Evolutionary conservation across 1,140 invertebrate species (phyloP), one percentile per base, ranked within the genome.

Genomic region (Drosophila murphyi): DNA sequence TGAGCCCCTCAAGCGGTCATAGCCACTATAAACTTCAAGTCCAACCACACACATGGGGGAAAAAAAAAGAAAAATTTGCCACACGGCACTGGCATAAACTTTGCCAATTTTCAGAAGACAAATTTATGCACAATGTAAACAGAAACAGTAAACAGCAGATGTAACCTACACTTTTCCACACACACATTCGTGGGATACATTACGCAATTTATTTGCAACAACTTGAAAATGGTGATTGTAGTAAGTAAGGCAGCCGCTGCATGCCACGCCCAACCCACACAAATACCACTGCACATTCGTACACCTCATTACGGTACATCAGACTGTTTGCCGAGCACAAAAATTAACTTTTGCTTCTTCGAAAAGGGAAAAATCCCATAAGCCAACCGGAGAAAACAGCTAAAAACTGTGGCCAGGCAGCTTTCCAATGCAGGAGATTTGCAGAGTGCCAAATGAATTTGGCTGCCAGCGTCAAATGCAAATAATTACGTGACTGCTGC

Each of bases 31-130:
- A 78, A 85, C 67, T 78, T 51, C 34, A 76, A 77, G 68, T 47
- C 31, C 20, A 72, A 29, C 61, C 76, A 65, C 72, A 82, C 39
- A 60, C 31, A 75, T 50, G 10, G 20, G 35, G 3, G 5, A 47
- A 67, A 59, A 45, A 72, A 52, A 34, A 29, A 29, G 41, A 12
- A n/a, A 20, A 48, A 52, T 43, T 54, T 64, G 3, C 57, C 28
- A 39, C 55, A 39, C 45, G 41, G 6, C 55, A 45, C 39, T 48
- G 48, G 64, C 61, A 71, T 83, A 89, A 88, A 88, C 77, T 88
- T 88, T 88, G 68, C 52, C 80, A 88, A 88, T 89, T 85, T 88
- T 85, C 85, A 88, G 55, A 70, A 48, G 69, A 67, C 69, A 81
- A 86, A 86, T 86, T 86, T 86, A 88, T 88, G 78, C 80, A 80